Conservation (phyloP, 2,888 invertebrate genomes). For the Margaritifera margaritifera region DNA sequence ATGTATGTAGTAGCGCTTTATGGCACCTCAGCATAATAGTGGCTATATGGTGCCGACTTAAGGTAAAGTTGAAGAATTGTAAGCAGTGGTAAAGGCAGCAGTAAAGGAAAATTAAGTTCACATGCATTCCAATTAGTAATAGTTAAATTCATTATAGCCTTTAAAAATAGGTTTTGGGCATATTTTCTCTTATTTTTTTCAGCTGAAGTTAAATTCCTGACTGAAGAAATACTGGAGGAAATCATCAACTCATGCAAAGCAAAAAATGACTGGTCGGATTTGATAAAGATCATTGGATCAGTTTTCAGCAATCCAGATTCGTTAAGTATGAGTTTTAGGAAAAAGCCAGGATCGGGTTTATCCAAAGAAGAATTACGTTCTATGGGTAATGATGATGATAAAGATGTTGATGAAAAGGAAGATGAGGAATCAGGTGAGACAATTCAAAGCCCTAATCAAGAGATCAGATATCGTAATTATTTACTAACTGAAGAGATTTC, state of each 20-base stretch:
- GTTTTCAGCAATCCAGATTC: constrained; percentile 83
- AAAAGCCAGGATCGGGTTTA: constrained; percentile 38
- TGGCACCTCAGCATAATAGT: no score
- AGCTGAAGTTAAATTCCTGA: constrained; percentile 74
- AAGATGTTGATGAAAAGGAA: constrained; percentile 82
- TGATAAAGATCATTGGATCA: constrained; percentile 85
- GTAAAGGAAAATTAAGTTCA: no score
- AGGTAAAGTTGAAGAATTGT: no score
- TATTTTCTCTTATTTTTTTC: constrained; percentile 14
- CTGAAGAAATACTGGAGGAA: constrained; percentile 83
- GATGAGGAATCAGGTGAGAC: constrained; percentile 34
- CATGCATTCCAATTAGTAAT: no score
- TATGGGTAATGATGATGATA: constrained; percentile 86
- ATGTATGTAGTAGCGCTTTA: no score
- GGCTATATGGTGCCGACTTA: no score
- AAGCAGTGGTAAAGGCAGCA: no score
- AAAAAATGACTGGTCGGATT: constrained; percentile 80
- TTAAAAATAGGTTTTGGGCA: no score
- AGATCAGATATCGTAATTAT: background rate
- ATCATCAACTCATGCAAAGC: constrained; percentile 84
- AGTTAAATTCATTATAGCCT: no score
- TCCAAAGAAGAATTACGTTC: constrained; percentile 71
- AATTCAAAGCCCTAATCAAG: background rate
- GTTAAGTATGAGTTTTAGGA: constrained; percentile 83
- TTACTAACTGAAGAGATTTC: constrained; percentile 33